Evolutionary conservation across 2,797 vertebrate species (phyloP).

Genomic region (Nyctibius grandis): DNA sequence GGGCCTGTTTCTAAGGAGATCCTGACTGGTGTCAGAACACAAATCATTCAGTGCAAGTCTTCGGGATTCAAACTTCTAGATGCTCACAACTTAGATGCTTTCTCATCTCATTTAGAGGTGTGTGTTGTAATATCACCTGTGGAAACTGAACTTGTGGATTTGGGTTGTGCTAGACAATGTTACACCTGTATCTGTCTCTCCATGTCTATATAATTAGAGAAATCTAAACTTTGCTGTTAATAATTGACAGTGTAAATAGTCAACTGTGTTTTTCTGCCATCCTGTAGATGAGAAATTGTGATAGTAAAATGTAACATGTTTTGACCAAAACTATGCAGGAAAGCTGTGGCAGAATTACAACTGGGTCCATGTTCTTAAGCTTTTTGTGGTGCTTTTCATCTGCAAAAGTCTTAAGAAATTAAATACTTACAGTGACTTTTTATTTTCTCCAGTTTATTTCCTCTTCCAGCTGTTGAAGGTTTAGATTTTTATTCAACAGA

Average conservation of each 20-base stretch:
- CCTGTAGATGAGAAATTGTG: not conserved
- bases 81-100: not conserved
- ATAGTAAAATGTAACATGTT: not conserved
- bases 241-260: not conserved
- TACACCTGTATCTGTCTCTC: not conserved
- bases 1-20: not conserved
- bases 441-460: not conserved
- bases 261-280: not conserved
- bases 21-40: not conserved
- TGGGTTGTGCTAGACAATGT: not conserved
- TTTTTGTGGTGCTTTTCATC: not conserved
- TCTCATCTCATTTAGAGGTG: not conserved
- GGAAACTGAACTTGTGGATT: not conserved
- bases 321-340: not conserved
- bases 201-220: not conserved
- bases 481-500: not conserved
- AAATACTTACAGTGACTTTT: not conserved
- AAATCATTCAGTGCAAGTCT: not conserved
- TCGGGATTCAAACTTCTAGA: not conserved
- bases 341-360: not conserved
- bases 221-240: not conserved
- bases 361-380: rapidly evolving
- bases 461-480: not conserved
- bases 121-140: not conserved
- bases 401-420: not conserved